Evolutionary conservation across 2,113 vertebrate species (phyloP).

Genomic region (Ciconia boyciana): DNA sequence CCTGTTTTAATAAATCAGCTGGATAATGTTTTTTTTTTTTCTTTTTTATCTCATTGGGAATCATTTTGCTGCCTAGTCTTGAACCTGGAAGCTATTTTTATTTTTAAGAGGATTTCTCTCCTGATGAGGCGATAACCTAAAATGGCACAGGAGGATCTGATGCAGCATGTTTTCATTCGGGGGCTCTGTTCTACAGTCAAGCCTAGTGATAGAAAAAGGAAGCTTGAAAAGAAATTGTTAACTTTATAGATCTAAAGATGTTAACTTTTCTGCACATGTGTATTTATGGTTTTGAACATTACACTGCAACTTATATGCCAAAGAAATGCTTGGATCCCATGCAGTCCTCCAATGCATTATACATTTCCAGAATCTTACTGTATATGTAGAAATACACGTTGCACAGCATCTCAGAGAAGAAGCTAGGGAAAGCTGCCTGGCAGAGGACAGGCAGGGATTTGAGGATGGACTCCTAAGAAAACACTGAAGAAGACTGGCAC

Average conservation of each 20-base stretch:
- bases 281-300: background rate
- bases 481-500: background rate
- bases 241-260: background rate
- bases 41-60: background rate
- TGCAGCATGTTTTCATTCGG: background rate
- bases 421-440: background rate
- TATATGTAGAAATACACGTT: background rate
- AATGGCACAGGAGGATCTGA: background rate
- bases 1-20: background rate
- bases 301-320: background rate
- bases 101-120: background rate
- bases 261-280: background rate
- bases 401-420: background rate
- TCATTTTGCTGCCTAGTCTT: background rate
- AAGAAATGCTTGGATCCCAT: background rate
- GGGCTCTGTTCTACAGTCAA: background rate
- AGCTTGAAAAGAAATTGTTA: background rate
- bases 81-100: background rate
- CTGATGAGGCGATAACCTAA: conserved; percentile 30
- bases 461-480: background rate
- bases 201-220: background rate
- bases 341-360: background rate
- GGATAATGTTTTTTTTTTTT: background rate
- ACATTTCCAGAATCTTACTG: background rate
- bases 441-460: background rate